Evolutionary conservation across 2,113 vertebrate species (phyloP).

Genomic region (Thalassarche chlororhynchos): DNA sequence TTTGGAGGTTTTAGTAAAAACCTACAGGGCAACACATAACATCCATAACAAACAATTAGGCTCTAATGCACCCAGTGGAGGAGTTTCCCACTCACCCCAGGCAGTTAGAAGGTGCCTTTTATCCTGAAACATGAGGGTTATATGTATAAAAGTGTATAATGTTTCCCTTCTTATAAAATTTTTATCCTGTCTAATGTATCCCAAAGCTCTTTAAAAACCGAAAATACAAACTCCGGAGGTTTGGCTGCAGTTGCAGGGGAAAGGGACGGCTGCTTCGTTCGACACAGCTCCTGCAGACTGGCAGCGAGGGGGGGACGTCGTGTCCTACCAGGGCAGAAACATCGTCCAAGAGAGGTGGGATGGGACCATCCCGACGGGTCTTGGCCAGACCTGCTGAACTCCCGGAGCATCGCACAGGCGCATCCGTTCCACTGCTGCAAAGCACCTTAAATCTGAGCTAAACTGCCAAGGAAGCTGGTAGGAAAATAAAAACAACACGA

Average conservation of each 20-base stretch:
- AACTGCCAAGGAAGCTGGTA: neutral
- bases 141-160: neutral
- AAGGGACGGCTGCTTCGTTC: neutral
- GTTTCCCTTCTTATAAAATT: slow-evolving; percentile 34
- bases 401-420: neutral
- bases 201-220: slow-evolving; percentile 17
- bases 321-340: neutral
- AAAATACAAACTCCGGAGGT: neutral
- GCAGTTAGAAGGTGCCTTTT: slow-evolving; percentile 12
- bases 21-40: neutral
- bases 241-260: neutral
- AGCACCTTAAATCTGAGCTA: neutral
- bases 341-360: rapidly evolving
- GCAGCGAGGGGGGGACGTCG: rapidly evolving
- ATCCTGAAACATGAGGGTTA: neutral
- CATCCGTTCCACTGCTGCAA: rapidly evolving
- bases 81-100: neutral
- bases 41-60: neutral
- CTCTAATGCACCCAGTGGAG: neutral
- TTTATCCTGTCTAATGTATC: slow-evolving; percentile 39
- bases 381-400: neutral
- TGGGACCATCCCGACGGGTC: rapidly evolving
- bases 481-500: neutral
- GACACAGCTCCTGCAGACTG: neutral
- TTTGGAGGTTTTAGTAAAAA: neutral